Conservation (phyloP, 2,888 invertebrate species). For the Drosophila mettleri region DNA sequence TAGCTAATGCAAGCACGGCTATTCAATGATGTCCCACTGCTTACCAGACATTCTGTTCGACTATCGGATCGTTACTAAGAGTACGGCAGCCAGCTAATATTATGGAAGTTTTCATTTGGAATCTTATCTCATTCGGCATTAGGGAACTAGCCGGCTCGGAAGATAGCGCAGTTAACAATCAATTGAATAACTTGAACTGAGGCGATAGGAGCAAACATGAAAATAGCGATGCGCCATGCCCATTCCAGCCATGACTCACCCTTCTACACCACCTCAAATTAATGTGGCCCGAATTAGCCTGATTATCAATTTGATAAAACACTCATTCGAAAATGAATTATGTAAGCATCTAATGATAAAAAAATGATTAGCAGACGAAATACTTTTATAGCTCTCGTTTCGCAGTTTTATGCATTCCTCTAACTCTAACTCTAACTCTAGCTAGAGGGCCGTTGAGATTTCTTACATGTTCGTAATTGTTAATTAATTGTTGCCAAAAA, state of each 20-base stretch:
- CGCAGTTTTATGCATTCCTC: constrained; percentile 56
- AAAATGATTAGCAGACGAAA: background rate
- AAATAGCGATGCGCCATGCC: background rate
- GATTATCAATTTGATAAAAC: background rate
- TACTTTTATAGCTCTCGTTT: constrained; percentile 11
- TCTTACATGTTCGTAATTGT: constrained; percentile 27
- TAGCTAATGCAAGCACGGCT: background rate
- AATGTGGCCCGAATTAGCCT: background rate
- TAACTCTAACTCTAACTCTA: constrained; percentile 46
- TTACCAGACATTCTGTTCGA: constrained; percentile 64
- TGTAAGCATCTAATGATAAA: background rate
- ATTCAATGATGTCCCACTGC: constrained; percentile 6
- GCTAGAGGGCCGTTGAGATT: constrained; percentile 38
- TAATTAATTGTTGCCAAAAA: constrained; percentile 63
- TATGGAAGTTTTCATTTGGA: constrained; percentile 16
- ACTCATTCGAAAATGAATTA: background rate
- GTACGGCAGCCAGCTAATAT: background rate
- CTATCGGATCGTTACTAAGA: constrained; percentile 36
- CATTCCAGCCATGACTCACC: constrained; percentile 10
- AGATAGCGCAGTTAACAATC: constrained; percentile 2
- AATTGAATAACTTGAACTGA: too few species aligned
- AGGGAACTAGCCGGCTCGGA: background rate
- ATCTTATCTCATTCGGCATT: constrained; percentile 9
- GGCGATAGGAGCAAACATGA: too few species aligned
- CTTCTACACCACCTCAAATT: background rate